Conservation (phyloP, 2,797 vertebrate species). For the Balearica regulorum region DNA sequence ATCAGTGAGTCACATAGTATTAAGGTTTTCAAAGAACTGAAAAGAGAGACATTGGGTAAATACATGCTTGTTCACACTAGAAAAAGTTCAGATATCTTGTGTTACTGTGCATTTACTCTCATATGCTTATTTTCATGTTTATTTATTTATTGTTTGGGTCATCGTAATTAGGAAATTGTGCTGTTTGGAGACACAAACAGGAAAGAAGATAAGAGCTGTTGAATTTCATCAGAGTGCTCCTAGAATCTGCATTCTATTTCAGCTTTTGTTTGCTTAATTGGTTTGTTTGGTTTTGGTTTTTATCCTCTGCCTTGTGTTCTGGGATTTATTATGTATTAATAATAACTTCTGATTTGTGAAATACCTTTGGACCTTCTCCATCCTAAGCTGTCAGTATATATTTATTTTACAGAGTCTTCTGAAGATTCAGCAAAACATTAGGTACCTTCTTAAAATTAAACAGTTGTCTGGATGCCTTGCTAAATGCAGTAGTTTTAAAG, state of each 20-base stretch:
- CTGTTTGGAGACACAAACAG: not conserved
- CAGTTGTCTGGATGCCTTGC: not conserved
- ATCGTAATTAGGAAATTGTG: not conserved
- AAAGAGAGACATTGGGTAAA: not conserved
- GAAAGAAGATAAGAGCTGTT: not conserved
- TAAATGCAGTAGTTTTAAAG: not conserved
- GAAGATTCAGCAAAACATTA: not conserved
- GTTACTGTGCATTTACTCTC: not conserved
- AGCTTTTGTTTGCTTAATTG: not conserved
- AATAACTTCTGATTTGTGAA: not conserved
- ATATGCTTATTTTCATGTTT: not conserved
- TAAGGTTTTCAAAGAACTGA: not conserved
- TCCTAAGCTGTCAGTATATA: not conserved
- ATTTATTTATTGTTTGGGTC: not conserved
- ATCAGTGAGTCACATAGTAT: not conserved
- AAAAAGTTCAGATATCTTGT: not conserved
- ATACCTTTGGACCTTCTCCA: not conserved
- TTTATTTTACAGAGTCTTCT: not conserved
- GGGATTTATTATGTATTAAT: not conserved
- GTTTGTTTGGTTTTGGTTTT: not conserved
- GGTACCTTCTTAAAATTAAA: not conserved
- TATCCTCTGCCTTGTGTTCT: not conserved
- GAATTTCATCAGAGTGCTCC: not conserved
- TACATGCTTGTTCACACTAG: not conserved
- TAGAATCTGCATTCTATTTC: not conserved